Evolutionary conservation across 2,113 vertebrate species (phyloP).

Genomic region (Pardalotus punctatus): DNA sequence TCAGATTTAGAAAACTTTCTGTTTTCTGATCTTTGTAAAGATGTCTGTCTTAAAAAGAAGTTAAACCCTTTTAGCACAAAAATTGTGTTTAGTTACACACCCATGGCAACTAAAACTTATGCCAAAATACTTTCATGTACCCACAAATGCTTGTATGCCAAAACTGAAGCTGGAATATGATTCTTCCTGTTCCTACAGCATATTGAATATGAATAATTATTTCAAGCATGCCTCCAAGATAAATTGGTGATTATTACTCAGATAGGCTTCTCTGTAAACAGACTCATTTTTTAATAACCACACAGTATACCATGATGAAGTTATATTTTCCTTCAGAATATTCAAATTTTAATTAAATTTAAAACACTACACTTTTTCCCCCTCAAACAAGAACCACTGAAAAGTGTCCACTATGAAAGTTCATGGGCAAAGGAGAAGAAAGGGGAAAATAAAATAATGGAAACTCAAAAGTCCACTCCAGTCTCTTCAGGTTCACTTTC

Average conservation of each 20-base stretch:
- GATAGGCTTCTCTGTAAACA: not conserved
- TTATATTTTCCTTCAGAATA: not conserved
- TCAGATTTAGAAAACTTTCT: not conserved
- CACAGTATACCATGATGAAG: not conserved
- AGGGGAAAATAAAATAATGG: not conserved
- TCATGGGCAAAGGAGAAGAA: not conserved
- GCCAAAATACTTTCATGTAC: slow-evolving; percentile 34
- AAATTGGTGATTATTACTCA: not conserved
- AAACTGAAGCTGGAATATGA: slow-evolving; percentile 27
- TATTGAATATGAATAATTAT: slow-evolving; percentile 32
- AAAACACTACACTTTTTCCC: not conserved
- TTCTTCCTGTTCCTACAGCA: slow-evolving; percentile 1
- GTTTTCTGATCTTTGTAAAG: not conserved
- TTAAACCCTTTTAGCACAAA: not conserved
- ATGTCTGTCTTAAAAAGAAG: slow-evolving; percentile 1
- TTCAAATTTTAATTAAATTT: not conserved
- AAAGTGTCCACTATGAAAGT: not conserved
- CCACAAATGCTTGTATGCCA: slow-evolving; percentile 8
- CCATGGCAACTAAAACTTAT: slow-evolving; percentile 4
- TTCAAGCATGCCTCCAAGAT: not conserved
- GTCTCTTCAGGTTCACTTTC: not conserved
- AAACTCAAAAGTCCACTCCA: not conserved
- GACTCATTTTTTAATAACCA: not conserved
- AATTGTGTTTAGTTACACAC: not conserved
- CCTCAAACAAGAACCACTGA: not conserved